Base-by-base conservation (phyloP, 2,113 vertebrate genomes). In the Dendropsophus ebraccatus region DNA sequence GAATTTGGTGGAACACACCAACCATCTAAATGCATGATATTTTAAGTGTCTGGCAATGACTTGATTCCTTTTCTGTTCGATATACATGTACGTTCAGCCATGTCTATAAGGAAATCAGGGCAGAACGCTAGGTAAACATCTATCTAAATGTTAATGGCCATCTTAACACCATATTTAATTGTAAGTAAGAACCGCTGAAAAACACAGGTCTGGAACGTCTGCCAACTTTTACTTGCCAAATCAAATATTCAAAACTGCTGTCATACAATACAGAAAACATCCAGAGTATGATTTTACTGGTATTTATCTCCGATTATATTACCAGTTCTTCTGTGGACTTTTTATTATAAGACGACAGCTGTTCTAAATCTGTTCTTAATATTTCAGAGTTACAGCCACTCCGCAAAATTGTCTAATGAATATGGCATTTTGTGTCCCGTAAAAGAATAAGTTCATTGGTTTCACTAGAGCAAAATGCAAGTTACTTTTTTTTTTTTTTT, bases 261-360 rank as follows among this genome's bases (percentile, higher is more conserved):
- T 60, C 56, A 58, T 58, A 58, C 56, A 58, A 58, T 58, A 58
- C 56, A 60, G 58, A 60, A 60, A 60, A 60, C 58, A 25, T 60
- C n/a, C 23, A 25, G 58, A 25, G 23, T 65, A 65, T 65, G 60
- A 65, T 65, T 65, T 65, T 30, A n/a, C 25, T 30, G 25, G 25
- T 30, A 65, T 65, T 12, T 28, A 65, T 65, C 60, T 25, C 13
- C 28, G 60, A 65, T 65, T 65, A 30, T 30, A 65, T 65, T 65
- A 30, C 60, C 21, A 30, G 12, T 65, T 65, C 28, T 65, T 30
- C 30, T 65, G 60, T 14, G 13, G 25, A 30, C 25, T 28, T 28
- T 28, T 65, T 65, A 65, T 65, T 30, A 65, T 65, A 30, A 30
- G 10, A 65, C 30, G 60, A 65, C 60, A 65, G 60, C 25, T 65